These are phyloP conservation scores for Proterorhinus semilunaris DNA, from an alignment of 2,113 vertebrate species.

Conservation along the genomic window DNA sequence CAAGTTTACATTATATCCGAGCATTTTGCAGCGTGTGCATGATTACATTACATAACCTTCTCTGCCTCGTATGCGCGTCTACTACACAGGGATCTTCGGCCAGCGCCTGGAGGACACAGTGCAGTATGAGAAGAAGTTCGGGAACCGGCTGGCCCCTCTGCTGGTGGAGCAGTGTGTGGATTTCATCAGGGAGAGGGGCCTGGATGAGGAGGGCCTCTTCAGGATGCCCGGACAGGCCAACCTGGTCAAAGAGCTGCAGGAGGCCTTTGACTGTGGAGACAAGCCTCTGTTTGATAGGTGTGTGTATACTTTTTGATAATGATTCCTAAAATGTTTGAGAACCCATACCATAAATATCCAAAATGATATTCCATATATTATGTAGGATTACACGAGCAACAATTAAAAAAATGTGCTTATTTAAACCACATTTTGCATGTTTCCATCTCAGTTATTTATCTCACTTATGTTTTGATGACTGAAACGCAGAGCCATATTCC, in stretches of 20 bases:
- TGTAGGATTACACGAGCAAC: too few relatives aligned
- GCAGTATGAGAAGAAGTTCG: slow-evolving; percentile 85
- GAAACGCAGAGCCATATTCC: background rate
- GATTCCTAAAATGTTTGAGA: too few relatives aligned
- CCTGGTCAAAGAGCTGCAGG: slow-evolving; percentile 92
- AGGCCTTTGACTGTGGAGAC: slow-evolving; percentile 92
- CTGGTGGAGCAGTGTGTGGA: slow-evolving; percentile 96
- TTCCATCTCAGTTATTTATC: background rate
- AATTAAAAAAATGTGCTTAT: too few relatives aligned
- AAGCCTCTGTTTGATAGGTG: slow-evolving; percentile 92
- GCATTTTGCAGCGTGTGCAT: background rate
- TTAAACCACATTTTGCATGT: too few relatives aligned
- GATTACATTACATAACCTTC: background rate
- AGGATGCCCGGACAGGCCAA: slow-evolving; percentile 94
- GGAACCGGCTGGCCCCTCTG: slow-evolving; percentile 84
- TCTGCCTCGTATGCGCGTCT: background rate
- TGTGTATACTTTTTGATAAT: too few relatives aligned
- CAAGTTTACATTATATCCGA: too few relatives aligned
- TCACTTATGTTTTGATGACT: background rate
- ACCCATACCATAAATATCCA: too few relatives aligned
- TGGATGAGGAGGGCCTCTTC: slow-evolving; percentile 93
- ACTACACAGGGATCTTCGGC: slow-evolving; percentile 87
- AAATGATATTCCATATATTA: too few relatives aligned
- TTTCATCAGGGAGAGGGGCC: slow-evolving; percentile 89
- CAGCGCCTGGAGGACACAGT: slow-evolving; percentile 92